phyloP scores from a whole-genome alignment of 2,113 vertebrate genomes.

The Todiramphus saurophagus region DNA sequence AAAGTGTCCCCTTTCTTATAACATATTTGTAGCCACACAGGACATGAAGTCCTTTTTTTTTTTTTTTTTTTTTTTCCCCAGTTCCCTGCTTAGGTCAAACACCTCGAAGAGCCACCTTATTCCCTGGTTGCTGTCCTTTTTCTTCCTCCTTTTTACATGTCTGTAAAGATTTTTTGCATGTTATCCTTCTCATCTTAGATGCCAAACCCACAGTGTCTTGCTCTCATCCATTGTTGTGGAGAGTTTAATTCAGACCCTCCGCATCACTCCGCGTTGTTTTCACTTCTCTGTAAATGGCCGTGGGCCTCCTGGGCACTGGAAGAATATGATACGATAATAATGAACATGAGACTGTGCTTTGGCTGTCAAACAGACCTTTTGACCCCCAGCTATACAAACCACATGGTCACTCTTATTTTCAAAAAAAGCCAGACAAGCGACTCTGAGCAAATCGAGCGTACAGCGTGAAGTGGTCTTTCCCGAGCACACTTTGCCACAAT shows the following conservation, averaged over 20 bases:
- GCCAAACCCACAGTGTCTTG: neutral
- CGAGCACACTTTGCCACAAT: neutral
- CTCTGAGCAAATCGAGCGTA: neutral
- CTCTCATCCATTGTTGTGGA: neutral
- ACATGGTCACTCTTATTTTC: neutral
- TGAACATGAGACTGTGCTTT: neutral
- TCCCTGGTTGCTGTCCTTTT: neutral
- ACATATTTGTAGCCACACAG: neutral
- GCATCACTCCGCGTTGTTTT: neutral
- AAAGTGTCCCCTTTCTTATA: neutral
- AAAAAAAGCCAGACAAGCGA: neutral
- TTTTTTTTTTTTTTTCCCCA: too few relatives aligned
- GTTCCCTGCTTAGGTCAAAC: neutral
- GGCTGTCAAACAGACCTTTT: neutral
- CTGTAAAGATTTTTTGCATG: neutral
- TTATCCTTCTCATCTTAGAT: neutral
- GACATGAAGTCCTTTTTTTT: neutral
- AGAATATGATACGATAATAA: neutral
- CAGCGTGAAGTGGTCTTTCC: neutral
- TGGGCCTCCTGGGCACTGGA: neutral
- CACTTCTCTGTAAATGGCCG: neutral
- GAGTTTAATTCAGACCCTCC: neutral
- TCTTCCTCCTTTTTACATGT: neutral
- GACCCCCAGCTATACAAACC: neutral
- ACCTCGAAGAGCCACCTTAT: neutral